phyloP scores from a whole-genome alignment of 1,140 invertebrate genomes.

The Daktulosphaira vitifoliae region DNA sequence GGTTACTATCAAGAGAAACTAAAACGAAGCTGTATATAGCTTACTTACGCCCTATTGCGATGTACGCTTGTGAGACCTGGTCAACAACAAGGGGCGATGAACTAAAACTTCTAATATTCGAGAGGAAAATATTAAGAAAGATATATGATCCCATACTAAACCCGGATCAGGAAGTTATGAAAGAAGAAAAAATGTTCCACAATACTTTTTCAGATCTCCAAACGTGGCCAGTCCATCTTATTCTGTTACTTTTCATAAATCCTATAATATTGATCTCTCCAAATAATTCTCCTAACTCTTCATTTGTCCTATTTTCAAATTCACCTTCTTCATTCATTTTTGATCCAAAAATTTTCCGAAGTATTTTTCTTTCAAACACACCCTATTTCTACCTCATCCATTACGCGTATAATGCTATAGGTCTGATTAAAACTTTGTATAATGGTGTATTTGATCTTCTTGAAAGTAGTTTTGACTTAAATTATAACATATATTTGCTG shows the following conservation, averaged over 20 bases:
- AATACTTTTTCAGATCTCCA: neutral
- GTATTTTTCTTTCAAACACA: constrained; percentile 1
- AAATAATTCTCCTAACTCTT: neutral
- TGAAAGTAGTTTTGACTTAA: constrained; percentile 12
- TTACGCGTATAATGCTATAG: neutral
- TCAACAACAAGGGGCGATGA: neutral
- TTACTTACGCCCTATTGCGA: too few species aligned
- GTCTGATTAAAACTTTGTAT: neutral
- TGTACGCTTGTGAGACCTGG: too few species aligned
- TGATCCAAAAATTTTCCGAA: neutral
- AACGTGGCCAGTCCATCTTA: neutral
- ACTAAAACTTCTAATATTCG: neutral
- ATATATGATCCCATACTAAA: neutral
- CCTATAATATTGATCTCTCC: neutral
- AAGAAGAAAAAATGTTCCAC: neutral
- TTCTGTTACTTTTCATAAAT: neutral
- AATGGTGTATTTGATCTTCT: constrained; percentile 4
- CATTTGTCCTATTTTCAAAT: neutral
- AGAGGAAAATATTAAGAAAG: too few species aligned
- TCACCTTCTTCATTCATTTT: neutral
- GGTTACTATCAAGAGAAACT: neutral
- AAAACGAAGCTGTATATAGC: neutral
- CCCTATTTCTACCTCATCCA: neutral
- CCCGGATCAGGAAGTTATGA: neutral
- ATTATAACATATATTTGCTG: neutral